Evolutionary conservation across 2,113 vertebrate genomes (phyloP), one percentile per base, ranked within the genome.

Genomic region (Megalops atlanticus): DNA sequence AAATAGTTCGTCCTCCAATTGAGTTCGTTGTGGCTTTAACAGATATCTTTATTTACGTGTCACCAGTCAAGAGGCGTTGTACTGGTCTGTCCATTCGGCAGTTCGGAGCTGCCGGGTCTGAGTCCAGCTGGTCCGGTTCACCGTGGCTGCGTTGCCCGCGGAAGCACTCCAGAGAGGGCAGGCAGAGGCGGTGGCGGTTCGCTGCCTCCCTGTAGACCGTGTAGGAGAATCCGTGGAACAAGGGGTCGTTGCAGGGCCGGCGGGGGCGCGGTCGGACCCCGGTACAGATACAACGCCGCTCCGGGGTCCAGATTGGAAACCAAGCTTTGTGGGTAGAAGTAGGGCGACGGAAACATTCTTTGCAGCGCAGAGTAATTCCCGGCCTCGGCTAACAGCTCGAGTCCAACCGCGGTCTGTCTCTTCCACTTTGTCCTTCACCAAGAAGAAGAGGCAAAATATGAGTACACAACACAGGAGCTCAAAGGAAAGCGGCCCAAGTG

Each of bases 311-410:
- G 91, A 89, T 97, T 98, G 89, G 98, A 98, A 77, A 99, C 94
- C 74, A 98, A 88, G 76, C 97, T 97, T 88, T 98, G 98, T 47
- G 97, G 97, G 91, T 98, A 99, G 95, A 98, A 98, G 83, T 99
- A 98, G 76, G 97, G 97, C 79, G 97, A 97, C 64, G 97, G 98
- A 91, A 99, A 99, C 97, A 99, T 98, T 89, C 98, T 92, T 92
- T 99, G 98, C 0, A 99, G 94, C 38, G 98, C 97, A 0, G 97
- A 98, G 81, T 99, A 99, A 89, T 98, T 99, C 45, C 98, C 97
- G 0, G 98, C 97, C 84, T 99, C 97, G 0, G 98, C 97, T 92
- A 99, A 91, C 76, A 99, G 93, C 92, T 99, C 97, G 77, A 99
- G 90, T 74, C 98, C 97, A 84, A 99, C 98, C 21, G 98, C 98